phyloP scores from a whole-genome alignment of 1,140 invertebrate species.

The Drosophila funebris region DNA sequence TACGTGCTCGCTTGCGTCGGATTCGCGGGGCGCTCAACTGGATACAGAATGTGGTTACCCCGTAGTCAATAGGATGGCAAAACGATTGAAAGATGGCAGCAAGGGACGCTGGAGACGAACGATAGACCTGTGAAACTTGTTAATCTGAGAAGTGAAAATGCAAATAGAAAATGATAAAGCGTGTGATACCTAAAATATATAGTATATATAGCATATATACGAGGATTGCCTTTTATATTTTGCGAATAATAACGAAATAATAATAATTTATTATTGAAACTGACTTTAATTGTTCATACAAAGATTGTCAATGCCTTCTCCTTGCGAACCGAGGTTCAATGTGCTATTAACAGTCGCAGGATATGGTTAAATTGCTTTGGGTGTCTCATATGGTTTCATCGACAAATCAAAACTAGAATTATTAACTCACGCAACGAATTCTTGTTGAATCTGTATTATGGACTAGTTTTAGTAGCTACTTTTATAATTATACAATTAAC shows the following conservation, averaged over 20 bases:
- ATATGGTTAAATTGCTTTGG: no score
- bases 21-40: slow-evolving; percentile 87
- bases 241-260: slow-evolving; percentile 13
- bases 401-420: no score
- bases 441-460: no score
- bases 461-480: no score
- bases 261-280: not conserved
- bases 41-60: slow-evolving; percentile 85
- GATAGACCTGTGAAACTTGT: slow-evolving; percentile 32
- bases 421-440: no score
- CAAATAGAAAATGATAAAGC: slow-evolving; percentile 55
- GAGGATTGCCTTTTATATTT: slow-evolving; percentile 3
- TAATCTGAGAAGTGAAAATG: slow-evolving; percentile 32
- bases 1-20: slow-evolving; percentile 86
- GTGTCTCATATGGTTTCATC: no score
- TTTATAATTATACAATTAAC: not conserved
- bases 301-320: no score
- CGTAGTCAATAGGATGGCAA: slow-evolving; percentile 14
- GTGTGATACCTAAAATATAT: slow-evolving; percentile 72
- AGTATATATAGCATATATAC: slow-evolving; percentile 61
- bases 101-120: not conserved
- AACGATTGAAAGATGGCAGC: not conserved
- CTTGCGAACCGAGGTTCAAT: no score
- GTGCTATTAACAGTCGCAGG: no score
- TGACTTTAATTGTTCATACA: not conserved